Conservation (phyloP, 2,113 vertebrate genomes). For the Sorex araneus region DNA sequence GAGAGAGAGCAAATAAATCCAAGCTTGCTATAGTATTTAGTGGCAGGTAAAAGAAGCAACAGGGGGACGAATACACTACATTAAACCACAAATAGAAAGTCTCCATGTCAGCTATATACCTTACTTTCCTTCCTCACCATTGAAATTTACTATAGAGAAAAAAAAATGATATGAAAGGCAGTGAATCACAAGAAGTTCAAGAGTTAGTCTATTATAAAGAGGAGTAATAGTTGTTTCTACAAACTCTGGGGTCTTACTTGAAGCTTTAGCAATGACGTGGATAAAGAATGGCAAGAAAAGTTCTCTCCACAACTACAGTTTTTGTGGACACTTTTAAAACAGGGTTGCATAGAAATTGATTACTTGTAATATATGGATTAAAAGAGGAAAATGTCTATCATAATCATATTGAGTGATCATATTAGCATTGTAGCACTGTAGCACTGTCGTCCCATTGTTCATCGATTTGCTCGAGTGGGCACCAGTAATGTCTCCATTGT, state of each 20-base stretch:
- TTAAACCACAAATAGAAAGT: too few relatives aligned
- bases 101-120: neutral
- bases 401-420: neutral
- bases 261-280: neutral
- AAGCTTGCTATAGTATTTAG: neutral
- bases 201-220: neutral
- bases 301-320: neutral
- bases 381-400: neutral
- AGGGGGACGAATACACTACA: neutral
- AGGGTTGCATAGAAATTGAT: neutral
- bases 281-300: neutral
- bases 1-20: neutral
- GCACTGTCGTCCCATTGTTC: too few relatives aligned
- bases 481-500: too few relatives aligned
- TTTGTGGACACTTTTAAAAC: slow-evolving; percentile 49
- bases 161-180: neutral
- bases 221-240: neutral
- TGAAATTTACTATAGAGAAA: too few relatives aligned
- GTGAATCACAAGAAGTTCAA: neutral
- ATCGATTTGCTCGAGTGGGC: too few relatives aligned
- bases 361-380: neutral
- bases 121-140: neutral
- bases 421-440: too few relatives aligned
- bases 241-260: neutral
- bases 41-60: neutral